Conservation (phyloP, 2,888 invertebrate genomes). For the Eupithecia inturbata region DNA sequence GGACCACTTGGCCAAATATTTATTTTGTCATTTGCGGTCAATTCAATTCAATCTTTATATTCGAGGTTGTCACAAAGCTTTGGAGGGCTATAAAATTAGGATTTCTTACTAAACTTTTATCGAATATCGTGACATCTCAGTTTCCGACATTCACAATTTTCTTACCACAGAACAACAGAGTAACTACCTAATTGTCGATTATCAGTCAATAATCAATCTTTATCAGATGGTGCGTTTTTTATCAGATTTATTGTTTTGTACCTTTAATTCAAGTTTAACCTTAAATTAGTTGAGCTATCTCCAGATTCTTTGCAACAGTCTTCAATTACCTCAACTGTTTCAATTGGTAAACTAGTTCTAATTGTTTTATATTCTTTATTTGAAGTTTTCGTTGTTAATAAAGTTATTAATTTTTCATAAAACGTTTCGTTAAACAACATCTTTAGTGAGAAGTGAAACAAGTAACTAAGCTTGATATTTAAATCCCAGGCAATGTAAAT, state of each 20-base stretch:
- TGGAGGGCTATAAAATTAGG: not conserved
- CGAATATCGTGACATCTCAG: not conserved
- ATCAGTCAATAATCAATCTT: not conserved
- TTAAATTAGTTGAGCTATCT: not conserved
- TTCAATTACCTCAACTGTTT: not conserved
- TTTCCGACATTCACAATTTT: not conserved
- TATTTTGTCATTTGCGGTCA: constrained; percentile 6
- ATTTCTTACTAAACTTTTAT: not conserved
- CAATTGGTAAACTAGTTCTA: not conserved
- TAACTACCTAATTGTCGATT: not conserved
- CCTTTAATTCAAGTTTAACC: no score
- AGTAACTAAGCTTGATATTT: no score
- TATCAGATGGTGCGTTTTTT: no score
- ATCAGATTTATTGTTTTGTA: no score
- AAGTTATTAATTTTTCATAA: no score
- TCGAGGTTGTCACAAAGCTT: not conserved
- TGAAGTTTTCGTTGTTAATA: no score
- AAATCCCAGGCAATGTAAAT: no score
- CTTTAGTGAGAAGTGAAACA: no score
- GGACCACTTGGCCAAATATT: constrained; percentile 1
- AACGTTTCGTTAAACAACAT: no score
- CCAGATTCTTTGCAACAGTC: not conserved
- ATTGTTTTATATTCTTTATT: no score
- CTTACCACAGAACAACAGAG: no score
- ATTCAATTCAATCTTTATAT: not conserved